These are phyloP conservation scores for Phoxinus dragarum DNA, from an alignment of 2,797 vertebrate species.

Conservation along the genomic window DNA sequence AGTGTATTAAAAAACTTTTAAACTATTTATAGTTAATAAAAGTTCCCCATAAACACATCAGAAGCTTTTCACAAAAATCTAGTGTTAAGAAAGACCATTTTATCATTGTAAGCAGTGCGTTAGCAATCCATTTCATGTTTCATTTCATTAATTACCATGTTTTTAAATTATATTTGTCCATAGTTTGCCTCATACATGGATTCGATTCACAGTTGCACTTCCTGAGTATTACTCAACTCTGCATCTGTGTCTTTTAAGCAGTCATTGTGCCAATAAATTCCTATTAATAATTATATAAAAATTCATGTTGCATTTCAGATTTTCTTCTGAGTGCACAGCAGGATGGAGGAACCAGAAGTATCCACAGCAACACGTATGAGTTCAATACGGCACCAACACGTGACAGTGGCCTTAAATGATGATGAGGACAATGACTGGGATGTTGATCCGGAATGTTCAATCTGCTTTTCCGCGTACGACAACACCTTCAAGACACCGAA, in stretches of 20 bases:
- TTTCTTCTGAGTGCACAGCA: constrained; percentile 20
- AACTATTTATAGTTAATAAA: not conserved
- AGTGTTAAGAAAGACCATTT: not conserved
- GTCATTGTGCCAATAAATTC: not conserved
- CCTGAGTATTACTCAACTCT: too few species aligned
- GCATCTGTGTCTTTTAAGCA: not conserved
- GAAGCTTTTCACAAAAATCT: not conserved
- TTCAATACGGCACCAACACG: not conserved
- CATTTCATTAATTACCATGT: not conserved
- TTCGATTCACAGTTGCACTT: not conserved
- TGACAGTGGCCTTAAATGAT: constrained; percentile 12
- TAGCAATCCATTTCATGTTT: not conserved
- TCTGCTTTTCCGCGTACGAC: constrained; percentile 85
- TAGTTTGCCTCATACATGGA: not conserved
- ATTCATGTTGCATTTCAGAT: constrained; percentile 17
- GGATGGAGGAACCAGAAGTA: constrained; percentile 45
- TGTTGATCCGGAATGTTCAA: constrained; percentile 80
- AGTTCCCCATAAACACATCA: not conserved
- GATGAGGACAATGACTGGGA: constrained; percentile 68
- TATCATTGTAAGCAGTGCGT: not conserved
- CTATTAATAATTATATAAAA: not conserved
- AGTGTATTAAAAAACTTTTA: not conserved
- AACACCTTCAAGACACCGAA: constrained; percentile 87
- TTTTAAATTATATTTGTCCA: not conserved
- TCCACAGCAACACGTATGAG: not conserved